phyloP scores from a whole-genome alignment of 2,113 vertebrate genomes.

The Anoplopoma fimbria region DNA sequence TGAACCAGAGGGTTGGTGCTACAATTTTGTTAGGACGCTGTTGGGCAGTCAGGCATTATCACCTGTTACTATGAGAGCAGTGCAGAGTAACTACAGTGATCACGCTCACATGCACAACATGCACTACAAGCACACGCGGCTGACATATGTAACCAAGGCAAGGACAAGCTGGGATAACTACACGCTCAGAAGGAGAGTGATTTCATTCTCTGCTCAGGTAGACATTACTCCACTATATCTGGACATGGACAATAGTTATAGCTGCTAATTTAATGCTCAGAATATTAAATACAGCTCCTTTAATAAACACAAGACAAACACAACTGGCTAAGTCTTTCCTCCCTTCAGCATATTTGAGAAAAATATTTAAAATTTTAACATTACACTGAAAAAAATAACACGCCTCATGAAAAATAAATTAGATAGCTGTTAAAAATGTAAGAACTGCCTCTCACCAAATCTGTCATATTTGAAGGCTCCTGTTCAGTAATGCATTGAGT shows the following conservation, averaged over 20 bases:
- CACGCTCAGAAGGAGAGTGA: not conserved
- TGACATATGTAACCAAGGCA: no score
- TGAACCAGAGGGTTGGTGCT: no score
- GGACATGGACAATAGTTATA: not conserved
- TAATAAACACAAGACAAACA: not conserved
- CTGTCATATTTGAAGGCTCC: not conserved
- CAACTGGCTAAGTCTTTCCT: not conserved
- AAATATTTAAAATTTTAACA: not conserved
- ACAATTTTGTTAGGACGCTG: no score
- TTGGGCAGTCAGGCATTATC: no score
- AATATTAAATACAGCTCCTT: not conserved
- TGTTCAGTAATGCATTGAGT: constrained; percentile 16
- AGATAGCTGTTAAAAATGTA: constrained; percentile 27
- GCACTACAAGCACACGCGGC: no score
- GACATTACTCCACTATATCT: not conserved
- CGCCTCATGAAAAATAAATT: constrained; percentile 23
- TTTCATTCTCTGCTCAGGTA: no score
- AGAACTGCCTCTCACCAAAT: constrained; percentile 19
- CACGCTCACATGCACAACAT: no score
- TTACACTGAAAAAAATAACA: not conserved
- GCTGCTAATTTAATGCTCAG: not conserved
- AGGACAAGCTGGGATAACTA: not conserved
- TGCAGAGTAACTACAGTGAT: no score
- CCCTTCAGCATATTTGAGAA: not conserved
- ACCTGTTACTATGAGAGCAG: no score